Evolutionary conservation across 2,797 vertebrate species (phyloP).

Genomic region (Menidia menidia): DNA sequence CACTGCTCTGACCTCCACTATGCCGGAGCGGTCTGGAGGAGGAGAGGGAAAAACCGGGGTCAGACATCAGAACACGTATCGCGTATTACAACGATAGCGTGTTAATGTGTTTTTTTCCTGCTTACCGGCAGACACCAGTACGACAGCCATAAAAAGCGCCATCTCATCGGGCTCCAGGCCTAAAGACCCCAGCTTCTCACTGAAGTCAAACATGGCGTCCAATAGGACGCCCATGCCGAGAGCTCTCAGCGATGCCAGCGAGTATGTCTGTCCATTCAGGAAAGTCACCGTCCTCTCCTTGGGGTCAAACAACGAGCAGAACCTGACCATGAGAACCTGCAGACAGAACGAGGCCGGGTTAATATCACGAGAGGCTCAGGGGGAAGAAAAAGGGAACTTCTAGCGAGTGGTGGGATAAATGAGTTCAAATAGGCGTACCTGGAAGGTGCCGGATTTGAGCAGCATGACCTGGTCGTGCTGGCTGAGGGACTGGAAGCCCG

Average conservation of each 20-base stretch:
- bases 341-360: constrained; percentile 27
- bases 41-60: constrained; percentile 6
- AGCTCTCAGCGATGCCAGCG: constrained; percentile 77
- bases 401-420: neutral
- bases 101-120: neutral
- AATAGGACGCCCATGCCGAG: constrained; percentile 84
- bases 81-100: too few species aligned
- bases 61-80: constrained; percentile 10
- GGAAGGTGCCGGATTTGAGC: constrained; percentile 87
- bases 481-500: constrained; percentile 83
- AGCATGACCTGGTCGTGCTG: constrained; percentile 87
- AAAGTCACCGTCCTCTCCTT: constrained; percentile 84
- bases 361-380: constrained; percentile 4
- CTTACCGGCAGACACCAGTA: constrained; percentile 85
- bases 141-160: constrained; percentile 87
- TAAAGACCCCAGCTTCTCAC: constrained; percentile 83
- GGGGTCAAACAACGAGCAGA: constrained; percentile 84
- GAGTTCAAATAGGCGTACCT: constrained; percentile 67
- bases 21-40: constrained; percentile 80
- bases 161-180: constrained; percentile 85
- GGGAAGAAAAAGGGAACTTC: neutral
- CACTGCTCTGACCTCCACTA: constrained; percentile 80
- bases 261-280: constrained; percentile 84
- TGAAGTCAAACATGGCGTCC: constrained; percentile 87
- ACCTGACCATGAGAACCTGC: constrained; percentile 86